Percentiles rank a stretch among this genome's conserved stretches.
phyloP scores from a whole-genome alignment of 2,113 vertebrate genomes.

The Mungos mungo region DNA sequence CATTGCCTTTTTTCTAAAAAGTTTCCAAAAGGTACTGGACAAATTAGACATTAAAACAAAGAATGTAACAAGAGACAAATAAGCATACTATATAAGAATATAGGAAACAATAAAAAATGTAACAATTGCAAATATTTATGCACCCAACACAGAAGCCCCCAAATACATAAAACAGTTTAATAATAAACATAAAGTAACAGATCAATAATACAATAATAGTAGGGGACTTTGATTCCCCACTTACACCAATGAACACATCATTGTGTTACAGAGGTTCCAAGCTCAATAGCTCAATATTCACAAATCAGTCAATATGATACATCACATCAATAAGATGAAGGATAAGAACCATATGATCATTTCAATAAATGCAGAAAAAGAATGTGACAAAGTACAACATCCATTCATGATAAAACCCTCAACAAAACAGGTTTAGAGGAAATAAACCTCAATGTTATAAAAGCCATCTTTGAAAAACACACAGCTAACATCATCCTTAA shows the following conservation, averaged over 20 bases:
- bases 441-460: neutral
- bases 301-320: neutral
- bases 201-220: too few relatives aligned
- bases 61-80: too few relatives aligned
- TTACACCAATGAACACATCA: too few relatives aligned
- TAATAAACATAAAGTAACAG: too few relatives aligned
- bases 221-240: too few relatives aligned
- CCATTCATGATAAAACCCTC: neutral
- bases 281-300: neutral
- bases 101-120: too few relatives aligned
- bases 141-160: too few relatives aligned
- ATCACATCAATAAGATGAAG: neutral
- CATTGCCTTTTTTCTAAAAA: neutral
- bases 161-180: too few relatives aligned
- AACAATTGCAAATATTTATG: too few relatives aligned
- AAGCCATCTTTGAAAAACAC: neutral
- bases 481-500: neutral
- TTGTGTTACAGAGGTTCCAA: neutral
- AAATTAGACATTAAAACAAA: too few relatives aligned
- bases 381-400: neutral
- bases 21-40: neutral
- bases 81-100: too few relatives aligned
- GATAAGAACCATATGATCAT: neutral
- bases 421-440: neutral
- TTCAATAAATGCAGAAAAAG: neutral